Base-by-base conservation (phyloP, 2,113 vertebrate genomes). In the Cichladusa arquata region DNA sequence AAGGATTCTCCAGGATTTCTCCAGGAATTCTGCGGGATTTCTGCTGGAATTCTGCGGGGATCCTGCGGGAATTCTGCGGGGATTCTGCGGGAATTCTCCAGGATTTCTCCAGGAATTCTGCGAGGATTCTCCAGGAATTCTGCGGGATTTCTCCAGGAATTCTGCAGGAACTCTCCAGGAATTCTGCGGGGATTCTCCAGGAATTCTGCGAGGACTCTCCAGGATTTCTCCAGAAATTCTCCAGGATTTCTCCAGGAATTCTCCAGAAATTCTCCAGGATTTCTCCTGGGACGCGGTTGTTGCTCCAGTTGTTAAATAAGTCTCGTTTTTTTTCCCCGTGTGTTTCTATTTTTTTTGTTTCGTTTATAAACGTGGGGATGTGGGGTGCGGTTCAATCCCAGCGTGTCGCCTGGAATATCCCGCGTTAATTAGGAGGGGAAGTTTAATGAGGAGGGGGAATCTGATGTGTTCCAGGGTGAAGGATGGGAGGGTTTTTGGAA, bases 291-390 rank as follows among this genome's bases (percentile, higher is more conserved):
- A 10, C 13, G 7, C 5, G 26, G 9, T 3, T 5, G 42, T 1
- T 40, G 13, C 11, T 29, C 7, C 5, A 5, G 7, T 23, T 58
- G 36, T 77, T 34, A 6, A 51, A 26, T 45, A 6, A 4, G 14
- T 2, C 11, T 28, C 10, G 26, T 2, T 6, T 42, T 67, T 31
- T 19, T 50, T 86, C 17, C 1, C 5, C 31, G 0, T 5, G 15
- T 20, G 65, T 40, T 79, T 61, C 12, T 10, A 6, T 18, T 47
- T 15, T 19, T 19, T 47, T 51, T 23, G 7, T 23, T 23, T 42
- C 6, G 47, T 13, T 51, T n/a, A 67, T 67, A 67, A 78, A 79
- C 5, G 9, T 12, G 58, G 48, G 23, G 19, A 8, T 3, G 25
- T 5, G 11, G 11, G 28, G 38, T 2, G 47, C 13, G 47, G 9